These are phyloP conservation scores for Catocala sponsa DNA, from an alignment of 2,888 invertebrate species.

Conservation along the genomic window DNA sequence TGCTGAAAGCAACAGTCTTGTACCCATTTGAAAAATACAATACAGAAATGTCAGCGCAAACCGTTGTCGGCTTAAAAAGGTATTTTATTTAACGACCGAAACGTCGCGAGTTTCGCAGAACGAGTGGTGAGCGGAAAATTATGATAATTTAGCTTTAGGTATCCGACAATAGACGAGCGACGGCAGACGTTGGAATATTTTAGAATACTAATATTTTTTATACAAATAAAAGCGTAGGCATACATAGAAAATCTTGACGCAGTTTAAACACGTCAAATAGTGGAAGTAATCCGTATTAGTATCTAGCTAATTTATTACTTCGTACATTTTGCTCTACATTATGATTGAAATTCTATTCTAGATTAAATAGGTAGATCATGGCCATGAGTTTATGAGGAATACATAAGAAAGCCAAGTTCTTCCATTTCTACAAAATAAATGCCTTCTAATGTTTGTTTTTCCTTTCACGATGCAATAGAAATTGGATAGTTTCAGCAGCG, in stretches of 20 bases:
- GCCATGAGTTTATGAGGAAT: too few species aligned
- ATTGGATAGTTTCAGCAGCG: slow-evolving; percentile 65
- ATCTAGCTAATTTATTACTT: too few species aligned
- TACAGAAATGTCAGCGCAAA: slow-evolving; percentile 44
- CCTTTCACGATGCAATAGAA: slow-evolving; percentile 55
- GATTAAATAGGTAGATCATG: too few species aligned
- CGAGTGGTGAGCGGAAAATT: slow-evolving; percentile 74
- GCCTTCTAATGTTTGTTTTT: slow-evolving; percentile 44
- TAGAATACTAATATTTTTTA: slow-evolving; percentile 18
- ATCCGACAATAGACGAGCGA: slow-evolving; percentile 53
- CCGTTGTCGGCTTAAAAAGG: slow-evolving; percentile 54
- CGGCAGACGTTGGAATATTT: slow-evolving; percentile 52
- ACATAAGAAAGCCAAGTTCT: too few species aligned
- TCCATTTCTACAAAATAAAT: neutral
- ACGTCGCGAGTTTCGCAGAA: slow-evolving; percentile 63
- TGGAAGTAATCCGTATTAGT: too few species aligned
- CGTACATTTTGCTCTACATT: too few species aligned
- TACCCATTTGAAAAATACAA: slow-evolving; percentile 39
- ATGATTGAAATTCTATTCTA: too few species aligned
- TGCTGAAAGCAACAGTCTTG: slow-evolving; percentile 41
- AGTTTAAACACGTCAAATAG: too few species aligned
- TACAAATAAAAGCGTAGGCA: slow-evolving; percentile 12
- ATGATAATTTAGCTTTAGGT: slow-evolving; percentile 65
- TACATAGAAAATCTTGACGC: slow-evolving; percentile 4
- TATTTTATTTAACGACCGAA: slow-evolving; percentile 65